Percentiles rank a stretch among this genome's conserved stretches.
phyloP scores from a whole-genome alignment of 1,140 invertebrate species.

The Drosophila ananassae region DNA sequence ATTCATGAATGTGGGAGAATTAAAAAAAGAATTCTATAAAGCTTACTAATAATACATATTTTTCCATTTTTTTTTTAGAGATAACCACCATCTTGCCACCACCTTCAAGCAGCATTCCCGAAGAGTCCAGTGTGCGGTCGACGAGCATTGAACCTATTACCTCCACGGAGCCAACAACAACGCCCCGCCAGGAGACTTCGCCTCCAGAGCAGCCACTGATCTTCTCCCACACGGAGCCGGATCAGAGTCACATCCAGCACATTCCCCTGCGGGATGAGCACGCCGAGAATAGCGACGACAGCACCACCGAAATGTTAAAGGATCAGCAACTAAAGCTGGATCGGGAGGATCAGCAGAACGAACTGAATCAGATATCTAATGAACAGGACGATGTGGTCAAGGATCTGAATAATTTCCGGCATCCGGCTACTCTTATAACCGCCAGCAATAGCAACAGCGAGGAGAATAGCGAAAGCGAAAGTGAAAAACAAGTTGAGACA shows the following conservation, averaged over 20 bases:
- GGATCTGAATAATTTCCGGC: slow-evolving; percentile 81
- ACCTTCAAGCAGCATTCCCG: slow-evolving; percentile 1
- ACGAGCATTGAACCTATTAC: slow-evolving; percentile 79
- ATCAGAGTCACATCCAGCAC: slow-evolving; percentile 68
- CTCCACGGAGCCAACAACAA: slow-evolving; percentile 80
- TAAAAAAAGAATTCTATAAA: not conserved
- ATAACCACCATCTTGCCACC: slow-evolving; percentile 27
- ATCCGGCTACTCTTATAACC: slow-evolving; percentile 80
- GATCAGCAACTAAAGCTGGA: slow-evolving; percentile 34
- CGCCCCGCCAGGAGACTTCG: slow-evolving; percentile 52
- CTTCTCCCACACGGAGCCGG: slow-evolving; percentile 34
- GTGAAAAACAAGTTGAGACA: slow-evolving; percentile 55
- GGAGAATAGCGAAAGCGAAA: slow-evolving; percentile 72
- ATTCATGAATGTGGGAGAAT: slow-evolving; percentile 16
- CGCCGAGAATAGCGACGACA: slow-evolving; percentile 55
- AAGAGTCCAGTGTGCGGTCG: slow-evolving; percentile 55
- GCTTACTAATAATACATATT: not conserved
- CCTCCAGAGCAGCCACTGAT: slow-evolving; percentile 28
- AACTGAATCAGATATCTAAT: slow-evolving; percentile 74
- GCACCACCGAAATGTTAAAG: slow-evolving; percentile 60
- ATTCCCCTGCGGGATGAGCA: slow-evolving; percentile 68
- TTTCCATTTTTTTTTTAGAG: slow-evolving; percentile 26
- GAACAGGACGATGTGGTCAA: slow-evolving; percentile 75
- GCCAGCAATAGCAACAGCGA: slow-evolving; percentile 79
- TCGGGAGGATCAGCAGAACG: slow-evolving; percentile 52